Evolutionary conservation across 2,888 invertebrate genomes (phyloP), one percentile per base, ranked within the genome.

Genomic region (Eulithis prunata): DNA sequence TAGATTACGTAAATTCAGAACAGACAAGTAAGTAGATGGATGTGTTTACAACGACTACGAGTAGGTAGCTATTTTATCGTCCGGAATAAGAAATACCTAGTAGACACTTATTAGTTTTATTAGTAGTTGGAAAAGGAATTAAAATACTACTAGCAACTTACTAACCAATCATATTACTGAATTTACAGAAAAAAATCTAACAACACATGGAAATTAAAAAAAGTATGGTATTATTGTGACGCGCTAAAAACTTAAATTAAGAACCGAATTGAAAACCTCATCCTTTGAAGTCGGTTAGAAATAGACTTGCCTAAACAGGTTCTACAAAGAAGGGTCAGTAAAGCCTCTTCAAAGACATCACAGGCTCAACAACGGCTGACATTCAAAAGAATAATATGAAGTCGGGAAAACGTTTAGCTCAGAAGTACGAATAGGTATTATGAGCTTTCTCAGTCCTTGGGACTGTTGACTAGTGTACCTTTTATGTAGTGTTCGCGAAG

Each of bases 351-450:
- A 41, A 52, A 67, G 59, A 56, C 59, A 55, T 53, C 46, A 46
- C 46, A 58, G 45, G 49, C 57, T 36, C 45, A 54, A 47, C 61
- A 63, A 57, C 63, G 56, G 46, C 69, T 71, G 51, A 28, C 46
- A 75, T 77, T 78, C 69, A 77, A 71, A 75, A 77, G 74, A 76
- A 76, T 73, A 70, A 67, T 67, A 62, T 64, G 71, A 57, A 71
- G 73, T 71, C 71, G 66, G 57, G 64, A 69, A 72, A 70, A 69
- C 65, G 70, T 71, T 73, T 71, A 72, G 70, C 70, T 72, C 66
- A 68, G 68, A 57, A 70, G 69, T 64, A 68, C 62, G 70, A 71
- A 70, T 71, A 72, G 67, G 69, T 68, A 73, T 66, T 73, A 71
- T 70, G 58, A 71, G 62, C 52, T 49, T 41, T 64, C 62, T 60